Base-by-base conservation (phyloP, 2,113 vertebrate species). In the Pluvianellus socialis region DNA sequence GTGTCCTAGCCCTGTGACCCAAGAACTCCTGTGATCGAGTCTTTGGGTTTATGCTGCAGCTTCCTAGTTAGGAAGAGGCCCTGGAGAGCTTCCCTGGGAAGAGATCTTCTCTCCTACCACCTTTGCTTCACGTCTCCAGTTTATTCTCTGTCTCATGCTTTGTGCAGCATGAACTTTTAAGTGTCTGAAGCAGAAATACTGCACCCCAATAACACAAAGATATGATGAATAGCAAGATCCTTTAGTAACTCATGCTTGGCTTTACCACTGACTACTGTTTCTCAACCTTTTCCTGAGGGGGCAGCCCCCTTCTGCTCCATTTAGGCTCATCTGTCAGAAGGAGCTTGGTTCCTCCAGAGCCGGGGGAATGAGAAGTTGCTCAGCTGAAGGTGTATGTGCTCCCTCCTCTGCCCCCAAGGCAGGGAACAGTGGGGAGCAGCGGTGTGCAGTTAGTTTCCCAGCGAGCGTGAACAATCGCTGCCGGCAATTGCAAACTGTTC, bases 161-260 rank as follows among this genome's bases (percentile, higher is more conserved):
- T 1, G 4, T 55, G 22, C 44, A 56, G 9, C 6, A 49, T 27
- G 52, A 63, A 0, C 35, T 62, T 28, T 9, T 30, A 27, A 23
- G 10, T n/a, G 11, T 44, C 65, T 62, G 72, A 19, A 65, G 67
- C 1, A 17, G 58, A 61, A 73, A 30, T 52, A 12, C 10, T 9
- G 5, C n/a, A 32, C 26, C 35, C 14, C 20, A 52, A 17, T 10
- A 8, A 42, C 26, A n/a, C 20, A 28, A 3, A 17, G 16, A 3
- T 14, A 2, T 2, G 0, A 21, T 2, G 44, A 47, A 3, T 17
- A 80, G 21, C 30, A 27, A 56, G 23, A 28, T 47, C 10, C 10
- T 42, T 17, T 7, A 55, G 42, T 20, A 32, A 4, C 24, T 77
- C 24, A 38, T 14, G 32, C 4, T 33, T 92, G n/a, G 4, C 11